Evolutionary conservation across 2,888 invertebrate genomes (phyloP).

Genomic region (Bugulina stolonifera): DNA sequence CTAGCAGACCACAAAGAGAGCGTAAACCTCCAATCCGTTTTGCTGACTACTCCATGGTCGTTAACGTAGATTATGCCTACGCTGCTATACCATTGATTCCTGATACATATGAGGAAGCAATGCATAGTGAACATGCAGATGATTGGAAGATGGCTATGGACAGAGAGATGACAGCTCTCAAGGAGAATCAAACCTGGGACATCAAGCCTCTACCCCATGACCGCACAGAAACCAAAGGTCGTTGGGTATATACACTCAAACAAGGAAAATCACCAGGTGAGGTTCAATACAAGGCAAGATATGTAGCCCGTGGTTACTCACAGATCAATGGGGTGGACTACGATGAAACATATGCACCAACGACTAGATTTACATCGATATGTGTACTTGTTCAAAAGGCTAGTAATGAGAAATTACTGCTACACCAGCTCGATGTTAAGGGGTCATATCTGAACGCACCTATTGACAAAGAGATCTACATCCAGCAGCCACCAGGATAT

Average conservation of each 20-base stretch:
- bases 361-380: not conserved
- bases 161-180: not conserved
- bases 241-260: not conserved
- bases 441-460: no score
- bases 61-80: not conserved
- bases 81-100: not conserved
- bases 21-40: not conserved
- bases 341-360: not conserved
- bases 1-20: not conserved
- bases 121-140: not conserved
- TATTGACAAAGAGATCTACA: not conserved
- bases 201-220: not conserved
- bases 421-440: not conserved
- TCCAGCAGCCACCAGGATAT: not conserved
- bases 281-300: no score
- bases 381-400: not conserved
- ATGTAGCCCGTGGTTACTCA: not conserved
- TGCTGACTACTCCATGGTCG: not conserved
- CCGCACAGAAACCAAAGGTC: not conserved
- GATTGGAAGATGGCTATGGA: not conserved
- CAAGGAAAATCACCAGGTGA: not conserved
- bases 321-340: not conserved
- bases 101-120: no score
- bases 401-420: not conserved
- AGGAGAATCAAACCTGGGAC: no score